Base-by-base conservation (phyloP, 2,113 vertebrate species). In the Neogobius melanostomus region DNA sequence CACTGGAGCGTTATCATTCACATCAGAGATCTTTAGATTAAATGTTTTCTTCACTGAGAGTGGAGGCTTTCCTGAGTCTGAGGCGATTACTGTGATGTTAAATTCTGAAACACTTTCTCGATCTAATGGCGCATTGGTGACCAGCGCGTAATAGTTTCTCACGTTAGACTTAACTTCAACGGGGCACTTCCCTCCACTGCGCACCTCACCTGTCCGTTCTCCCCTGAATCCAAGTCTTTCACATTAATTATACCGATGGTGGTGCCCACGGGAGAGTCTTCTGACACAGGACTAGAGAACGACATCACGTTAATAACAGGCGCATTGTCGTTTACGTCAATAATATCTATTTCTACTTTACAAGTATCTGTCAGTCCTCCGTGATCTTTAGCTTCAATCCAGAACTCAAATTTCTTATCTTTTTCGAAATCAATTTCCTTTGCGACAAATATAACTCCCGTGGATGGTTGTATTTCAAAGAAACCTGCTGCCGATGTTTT, bases 341-440 rank as follows among this genome's bases (percentile, higher is more conserved):
- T 69, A 0, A 91, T 49, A 42, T 91, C 85, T 0, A 91, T 74
- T 0, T 87, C 72, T 5, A 90, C 42, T 60, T 93, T 92, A 68
- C 90, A 89, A 0, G 92, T 90, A 66, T 91, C 89, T 0, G 87
- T 81, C 5, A 91, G 84, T 1, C 92, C 91, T 0, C 91, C 93
- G 6, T 82, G 82, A 84, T 85, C 93, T 52, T 82, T 88, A 1
- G 91, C 91, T 56, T 91, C 85, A 5, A 94, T 79, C 16, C 90
- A 85, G 0, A 94, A 83, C 2, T 91, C 76, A 63, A 91, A 90
- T 0, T 0, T 65, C n/a, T 81, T 81, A 4, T 75, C 69, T 9
- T 8, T 88, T 84, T 94, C 93, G 0, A 83, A 94, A 52, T 94
- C 91, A 10, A 94, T 43, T 6, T 0, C 10, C 5, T 86, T 87